Evolutionary conservation across 2,797 vertebrate genomes (phyloP), one percentile per base, ranked within the genome.

Genomic region (Austrolebias charrua): DNA sequence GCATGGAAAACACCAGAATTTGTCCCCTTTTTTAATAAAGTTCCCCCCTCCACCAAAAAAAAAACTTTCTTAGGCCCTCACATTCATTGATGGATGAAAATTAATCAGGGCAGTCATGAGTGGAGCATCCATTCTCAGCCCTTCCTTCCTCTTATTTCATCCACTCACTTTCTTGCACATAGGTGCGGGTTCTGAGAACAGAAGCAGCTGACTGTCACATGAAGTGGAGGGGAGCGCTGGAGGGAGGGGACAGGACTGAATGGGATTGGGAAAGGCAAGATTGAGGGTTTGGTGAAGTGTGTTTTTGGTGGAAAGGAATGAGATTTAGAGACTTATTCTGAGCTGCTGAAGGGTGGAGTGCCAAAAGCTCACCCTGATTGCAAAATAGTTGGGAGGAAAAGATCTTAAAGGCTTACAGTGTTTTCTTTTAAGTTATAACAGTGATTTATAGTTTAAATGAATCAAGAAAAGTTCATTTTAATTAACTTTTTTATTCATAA

Each of bases 201-300:
- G 66, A 84, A 89, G 82, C 93, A 94, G 91, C 92, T 93, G 93
- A 94, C 89, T 83, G 92, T 93, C 92, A 94, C 93, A 93, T 93
- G 92, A 90, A 87, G 67, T 49, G 67, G 55, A 60, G 74, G 45
- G 51, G 59, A 65, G 67, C n/a, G 68, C 44, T 28, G 28, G 45
- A 15, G 46, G 50, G 51, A 24, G 38, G 18, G 60, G 50, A 48
- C 35, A 52, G 38, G 63, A 55, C 72, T 50, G 10, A 55, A 69
- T 55, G 66, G 65, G 71, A 63, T 70, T 70, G 71, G 62, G 71
- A 68, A 73, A 78, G 24, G 69, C 59, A 58, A 29, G 65, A 53
- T 59, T 49, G 57, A 38, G 66, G 56, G 61, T 43, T 70, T 45
- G 57, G 43, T 62, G 48, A 31, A 29, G 48, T 45, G 52, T 56